Conservation (phyloP, 2,113 vertebrate species). For the Tetraodon nigroviridis region DNA sequence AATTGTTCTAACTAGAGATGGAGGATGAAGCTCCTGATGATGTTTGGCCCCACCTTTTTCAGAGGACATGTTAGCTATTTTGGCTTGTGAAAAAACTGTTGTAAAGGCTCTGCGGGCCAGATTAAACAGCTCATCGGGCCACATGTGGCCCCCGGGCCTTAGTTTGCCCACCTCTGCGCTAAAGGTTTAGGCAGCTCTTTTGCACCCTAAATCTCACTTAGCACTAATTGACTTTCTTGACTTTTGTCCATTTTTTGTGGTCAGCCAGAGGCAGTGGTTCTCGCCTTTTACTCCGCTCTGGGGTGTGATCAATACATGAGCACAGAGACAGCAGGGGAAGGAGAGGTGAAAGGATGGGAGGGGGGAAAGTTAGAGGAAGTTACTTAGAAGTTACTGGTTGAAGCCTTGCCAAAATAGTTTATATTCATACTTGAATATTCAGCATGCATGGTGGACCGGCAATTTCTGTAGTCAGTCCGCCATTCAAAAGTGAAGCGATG, state of each 20-base stretch:
- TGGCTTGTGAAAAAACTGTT: no score
- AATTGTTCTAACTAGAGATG: no score
- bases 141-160: no score
- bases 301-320: constrained; percentile 44
- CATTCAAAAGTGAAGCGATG: constrained; percentile 65
- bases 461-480: constrained; percentile 67
- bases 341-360: constrained; percentile 22
- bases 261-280: constrained; percentile 46
- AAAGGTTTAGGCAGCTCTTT: no score
- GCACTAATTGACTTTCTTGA: constrained; percentile 22
- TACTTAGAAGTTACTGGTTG: constrained; percentile 59
- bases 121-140: no score
- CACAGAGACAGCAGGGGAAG: constrained; percentile 19
- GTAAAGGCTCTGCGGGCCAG: no score
- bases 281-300: constrained; percentile 41
- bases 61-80: no score
- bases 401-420: constrained; percentile 61
- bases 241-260: constrained; percentile 42
- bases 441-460: constrained; percentile 58
- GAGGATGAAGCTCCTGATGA: no score
- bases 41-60: no score
- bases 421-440: constrained; percentile 66
- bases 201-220: constrained; percentile 30
- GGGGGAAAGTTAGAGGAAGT: constrained; percentile 23
- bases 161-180: no score